Conservation (phyloP, 2,113 vertebrate species). For the Anguilla japonica region DNA sequence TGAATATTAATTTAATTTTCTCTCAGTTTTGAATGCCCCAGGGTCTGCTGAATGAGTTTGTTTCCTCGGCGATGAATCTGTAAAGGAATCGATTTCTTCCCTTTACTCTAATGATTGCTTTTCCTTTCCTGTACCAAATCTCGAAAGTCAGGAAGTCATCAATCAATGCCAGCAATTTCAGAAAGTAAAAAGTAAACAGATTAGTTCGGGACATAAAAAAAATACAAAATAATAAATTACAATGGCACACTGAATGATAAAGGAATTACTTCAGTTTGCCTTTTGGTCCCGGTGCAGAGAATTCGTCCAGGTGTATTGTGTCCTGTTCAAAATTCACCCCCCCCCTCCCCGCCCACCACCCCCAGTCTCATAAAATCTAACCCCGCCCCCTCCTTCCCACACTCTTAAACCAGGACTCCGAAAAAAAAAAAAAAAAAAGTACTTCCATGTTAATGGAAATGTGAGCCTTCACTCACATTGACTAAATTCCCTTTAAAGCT, state of each 20-base stretch:
- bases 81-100: background rate
- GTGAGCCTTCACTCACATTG: background rate
- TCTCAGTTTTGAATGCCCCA: background rate
- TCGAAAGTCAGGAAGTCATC: background rate
- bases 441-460: background rate
- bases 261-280: background rate
- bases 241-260: background rate
- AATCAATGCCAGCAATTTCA: background rate
- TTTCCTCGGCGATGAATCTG: background rate
- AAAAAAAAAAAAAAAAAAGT: background rate
- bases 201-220: background rate
- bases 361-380: background rate
- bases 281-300: background rate
- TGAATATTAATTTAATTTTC: background rate
- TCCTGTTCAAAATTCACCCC: background rate
- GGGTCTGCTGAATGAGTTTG: background rate
- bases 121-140: background rate
- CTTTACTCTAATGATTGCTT: background rate
- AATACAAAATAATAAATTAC: background rate
- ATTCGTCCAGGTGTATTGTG: background rate
- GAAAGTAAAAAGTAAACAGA: conserved; percentile 7
- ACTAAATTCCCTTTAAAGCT: background rate
- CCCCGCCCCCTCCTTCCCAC: no score
- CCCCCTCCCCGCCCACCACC: background rate
- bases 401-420: no score